Base-by-base conservation (phyloP, 2,797 vertebrate species). In the Steatocranus sp. region DNA sequence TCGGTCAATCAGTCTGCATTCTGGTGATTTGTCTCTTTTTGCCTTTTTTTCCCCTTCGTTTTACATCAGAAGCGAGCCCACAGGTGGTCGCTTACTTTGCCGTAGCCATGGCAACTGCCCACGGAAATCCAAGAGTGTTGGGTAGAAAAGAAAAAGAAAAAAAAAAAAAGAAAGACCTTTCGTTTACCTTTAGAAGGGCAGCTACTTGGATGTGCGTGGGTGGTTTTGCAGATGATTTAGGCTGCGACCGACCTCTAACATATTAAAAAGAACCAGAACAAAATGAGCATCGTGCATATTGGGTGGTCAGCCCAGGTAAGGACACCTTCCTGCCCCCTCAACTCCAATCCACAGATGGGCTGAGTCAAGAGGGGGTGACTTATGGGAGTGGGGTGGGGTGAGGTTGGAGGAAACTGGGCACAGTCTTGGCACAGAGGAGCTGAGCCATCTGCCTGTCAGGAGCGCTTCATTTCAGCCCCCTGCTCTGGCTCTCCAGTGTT, bases 41-140 rank as follows among this genome's bases (percentile, higher is more conserved):
- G 78, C 32, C 27, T 86, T 51, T 77, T 76, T 68, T 25, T 43
- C 0, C 18, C 9, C 10, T 2, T 12, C 12, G 63, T 83, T 90
- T 88, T 85, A 92, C 91, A 91, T 94, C 92, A 92, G 86, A 94
- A 87, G 91, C 76, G 25, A 90, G 84, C 86, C 93, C 90, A 95
- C 94, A 95, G 95, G 95, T 96, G 94, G 94, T 91, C 85, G 87
- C 91, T 95, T 93, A 92, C 92, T 92, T 94, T 91, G 77, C 76
- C 2, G 94, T 95, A 91, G 88, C 88, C 92, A 95, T 95, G 93
- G 93, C 90, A 95, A 95, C 95, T 93, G 91, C 83, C 89, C 90
- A 93, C 83, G 41, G 84, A 92, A 91, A 93, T 84, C 86, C 61
- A 83, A 76, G 88, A 91, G 90, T 86, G 90, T 91, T 91, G 88